Evolutionary conservation across 2,113 vertebrate genomes (phyloP).

Genomic region (Paradisaea rubra): DNA sequence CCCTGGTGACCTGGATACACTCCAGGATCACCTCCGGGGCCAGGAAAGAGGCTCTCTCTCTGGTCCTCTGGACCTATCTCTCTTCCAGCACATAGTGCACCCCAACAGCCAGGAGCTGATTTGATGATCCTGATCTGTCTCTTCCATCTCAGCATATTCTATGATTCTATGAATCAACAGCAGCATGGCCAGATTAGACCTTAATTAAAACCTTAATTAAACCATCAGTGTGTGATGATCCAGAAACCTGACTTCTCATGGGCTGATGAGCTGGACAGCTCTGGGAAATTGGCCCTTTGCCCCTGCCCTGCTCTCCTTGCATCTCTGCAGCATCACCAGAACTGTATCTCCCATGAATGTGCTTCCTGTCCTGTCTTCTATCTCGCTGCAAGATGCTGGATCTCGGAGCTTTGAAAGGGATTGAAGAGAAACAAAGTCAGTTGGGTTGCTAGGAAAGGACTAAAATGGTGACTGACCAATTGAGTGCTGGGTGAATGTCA

Average conservation of each 20-base stretch:
- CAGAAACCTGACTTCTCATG: not conserved
- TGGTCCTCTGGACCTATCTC: too few relatives aligned
- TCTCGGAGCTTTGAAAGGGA: not conserved
- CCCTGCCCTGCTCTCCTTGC: not conserved
- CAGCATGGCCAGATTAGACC: not conserved
- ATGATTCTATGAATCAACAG: not conserved
- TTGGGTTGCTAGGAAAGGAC: not conserved
- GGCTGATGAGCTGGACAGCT: not conserved
- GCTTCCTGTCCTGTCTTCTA: not conserved
- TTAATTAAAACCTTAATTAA: not conserved
- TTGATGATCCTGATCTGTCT: not conserved
- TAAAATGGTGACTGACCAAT: not conserved
- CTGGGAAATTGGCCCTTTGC: not conserved
- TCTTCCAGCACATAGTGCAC: too few relatives aligned
- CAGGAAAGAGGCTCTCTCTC: too few relatives aligned
- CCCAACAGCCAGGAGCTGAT: accelerated
- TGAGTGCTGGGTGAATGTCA: not conserved
- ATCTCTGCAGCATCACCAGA: not conserved
- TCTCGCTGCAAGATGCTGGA: not conserved
- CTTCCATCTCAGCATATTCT: not conserved
- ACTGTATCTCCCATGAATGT: not conserved
- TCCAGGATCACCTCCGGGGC: too few relatives aligned
- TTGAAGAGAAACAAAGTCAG: not conserved
- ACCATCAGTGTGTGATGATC: not conserved
- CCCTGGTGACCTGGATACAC: too few relatives aligned